phyloP scores from a whole-genome alignment of 2,113 vertebrate species.

The Tenrec ecaudatus region DNA sequence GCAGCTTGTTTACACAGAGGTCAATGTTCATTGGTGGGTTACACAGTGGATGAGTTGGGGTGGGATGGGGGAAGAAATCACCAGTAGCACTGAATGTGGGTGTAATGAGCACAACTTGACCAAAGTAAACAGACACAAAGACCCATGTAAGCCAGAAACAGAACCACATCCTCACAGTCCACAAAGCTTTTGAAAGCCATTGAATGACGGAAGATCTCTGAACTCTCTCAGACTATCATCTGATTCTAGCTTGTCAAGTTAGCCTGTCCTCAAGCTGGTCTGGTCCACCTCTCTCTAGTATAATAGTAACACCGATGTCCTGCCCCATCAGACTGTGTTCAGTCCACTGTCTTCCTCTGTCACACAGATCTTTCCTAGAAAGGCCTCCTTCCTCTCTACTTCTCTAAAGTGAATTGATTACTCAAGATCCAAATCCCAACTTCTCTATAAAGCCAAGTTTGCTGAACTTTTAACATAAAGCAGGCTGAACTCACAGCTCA shows the following conservation, averaged over 20 bases:
- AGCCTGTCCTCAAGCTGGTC: not conserved
- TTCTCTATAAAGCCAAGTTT: constrained; percentile 36
- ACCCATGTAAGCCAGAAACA: not conserved
- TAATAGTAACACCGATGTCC: not conserved
- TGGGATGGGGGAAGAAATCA: not conserved
- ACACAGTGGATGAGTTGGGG: not conserved
- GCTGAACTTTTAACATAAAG: constrained; percentile 29
- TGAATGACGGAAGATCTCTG: not conserved
- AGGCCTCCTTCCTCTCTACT: not conserved
- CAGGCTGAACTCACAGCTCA: not conserved
- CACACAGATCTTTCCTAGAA: not conserved
- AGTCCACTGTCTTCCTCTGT: not conserved
- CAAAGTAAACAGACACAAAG: not conserved
- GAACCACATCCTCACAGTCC: not conserved
- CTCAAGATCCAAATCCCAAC: constrained; percentile 51
- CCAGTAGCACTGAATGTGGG: not conserved
- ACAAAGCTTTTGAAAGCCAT: constrained; percentile 20
- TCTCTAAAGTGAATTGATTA: constrained; percentile 37
- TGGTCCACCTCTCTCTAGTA: not conserved
- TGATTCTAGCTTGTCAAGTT: not conserved
- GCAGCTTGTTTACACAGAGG: not conserved
- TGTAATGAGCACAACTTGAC: not conserved
- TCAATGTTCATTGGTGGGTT: not conserved
- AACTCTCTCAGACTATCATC: not conserved
- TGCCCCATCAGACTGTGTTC: not conserved